Conservation (phyloP, 2,888 invertebrate species). For the Catocala sponsa region DNA sequence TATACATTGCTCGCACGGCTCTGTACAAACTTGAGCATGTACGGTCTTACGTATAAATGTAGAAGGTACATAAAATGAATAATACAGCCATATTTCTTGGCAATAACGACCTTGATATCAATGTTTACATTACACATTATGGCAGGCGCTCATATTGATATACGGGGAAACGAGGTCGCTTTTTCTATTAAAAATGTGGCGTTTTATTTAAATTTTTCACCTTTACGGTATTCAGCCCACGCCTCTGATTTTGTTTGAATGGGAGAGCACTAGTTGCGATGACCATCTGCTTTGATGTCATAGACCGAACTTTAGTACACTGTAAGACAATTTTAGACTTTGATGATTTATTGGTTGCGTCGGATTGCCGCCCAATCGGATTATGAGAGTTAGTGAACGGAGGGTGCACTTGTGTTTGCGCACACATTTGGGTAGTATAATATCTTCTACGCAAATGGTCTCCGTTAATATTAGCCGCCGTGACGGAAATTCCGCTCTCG, state of each 20-base stretch:
- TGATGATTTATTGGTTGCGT: too few species aligned
- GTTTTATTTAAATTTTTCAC: slow-evolving; percentile 14
- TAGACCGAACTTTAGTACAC: neutral
- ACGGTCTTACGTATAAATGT: slow-evolving; percentile 29
- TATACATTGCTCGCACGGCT: slow-evolving; percentile 40
- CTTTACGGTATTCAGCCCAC: slow-evolving; percentile 3
- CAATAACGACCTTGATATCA: slow-evolving; percentile 45
- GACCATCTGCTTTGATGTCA: slow-evolving; percentile 10
- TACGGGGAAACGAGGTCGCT: slow-evolving; percentile 22
- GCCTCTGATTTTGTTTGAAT: slow-evolving; percentile 7
- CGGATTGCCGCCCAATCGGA: too few species aligned
- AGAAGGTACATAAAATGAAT: slow-evolving; percentile 36
- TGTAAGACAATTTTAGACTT: too few species aligned
- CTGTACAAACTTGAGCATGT: slow-evolving; percentile 28
- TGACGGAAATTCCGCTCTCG: too few species aligned
- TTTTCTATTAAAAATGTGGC: slow-evolving; percentile 27
- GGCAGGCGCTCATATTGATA: slow-evolving; percentile 33
- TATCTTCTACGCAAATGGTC: too few species aligned
- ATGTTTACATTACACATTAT: slow-evolving; percentile 43
- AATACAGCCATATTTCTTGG: slow-evolving; percentile 40
- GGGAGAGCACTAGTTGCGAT: slow-evolving; percentile 6
- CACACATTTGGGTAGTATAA: too few species aligned
- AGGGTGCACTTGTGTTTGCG: too few species aligned
- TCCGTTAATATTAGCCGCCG: too few species aligned
- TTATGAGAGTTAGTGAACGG: too few species aligned